Percentiles rank a stretch among this genome's conserved stretches.
These are phyloP conservation scores for Bombus consobrinus DNA, from an alignment of 1,140 invertebrate genomes.

Conservation along the genomic window DNA sequence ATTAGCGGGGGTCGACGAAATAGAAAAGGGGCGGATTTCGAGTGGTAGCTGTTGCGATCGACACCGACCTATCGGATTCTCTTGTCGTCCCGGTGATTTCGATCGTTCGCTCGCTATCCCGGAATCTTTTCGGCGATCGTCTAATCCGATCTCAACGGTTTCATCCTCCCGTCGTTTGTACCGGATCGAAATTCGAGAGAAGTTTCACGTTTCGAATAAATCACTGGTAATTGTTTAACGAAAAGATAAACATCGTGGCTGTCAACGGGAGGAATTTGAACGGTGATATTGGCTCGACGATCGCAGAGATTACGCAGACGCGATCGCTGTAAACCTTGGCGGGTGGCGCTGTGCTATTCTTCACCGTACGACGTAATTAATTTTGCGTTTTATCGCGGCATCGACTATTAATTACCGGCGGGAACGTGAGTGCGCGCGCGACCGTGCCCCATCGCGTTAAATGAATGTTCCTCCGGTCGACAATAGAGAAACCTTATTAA, in stretches of 20 bases:
- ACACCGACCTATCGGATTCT: background rate
- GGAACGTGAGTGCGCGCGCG: background rate
- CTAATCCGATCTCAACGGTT: background rate
- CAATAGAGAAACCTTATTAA: constrained; percentile 45
- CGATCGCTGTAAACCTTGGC: background rate
- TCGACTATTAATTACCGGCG: constrained; percentile 44
- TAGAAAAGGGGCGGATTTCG: background rate
- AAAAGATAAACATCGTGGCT: background rate
- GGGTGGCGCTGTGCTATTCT: constrained; percentile 11
- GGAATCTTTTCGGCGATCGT: background rate
- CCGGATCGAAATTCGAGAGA: background rate
- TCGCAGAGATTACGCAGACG: constrained; percentile 34
- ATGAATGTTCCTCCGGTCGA: constrained; percentile 39
- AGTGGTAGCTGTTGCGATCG: background rate
- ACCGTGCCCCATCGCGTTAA: background rate
- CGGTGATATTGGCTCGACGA: background rate
- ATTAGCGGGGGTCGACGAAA: constrained; percentile 9
- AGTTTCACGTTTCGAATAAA: background rate
- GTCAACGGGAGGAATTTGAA: background rate
- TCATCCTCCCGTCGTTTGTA: background rate
- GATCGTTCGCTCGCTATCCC: background rate
- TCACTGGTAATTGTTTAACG: background rate
- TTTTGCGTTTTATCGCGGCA: constrained; percentile 48
- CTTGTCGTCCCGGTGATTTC: background rate
- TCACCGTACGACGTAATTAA: constrained; percentile 43